Base-by-base conservation (phyloP, 2,797 vertebrate genomes). In the Onychomys leucogaster region DNA sequence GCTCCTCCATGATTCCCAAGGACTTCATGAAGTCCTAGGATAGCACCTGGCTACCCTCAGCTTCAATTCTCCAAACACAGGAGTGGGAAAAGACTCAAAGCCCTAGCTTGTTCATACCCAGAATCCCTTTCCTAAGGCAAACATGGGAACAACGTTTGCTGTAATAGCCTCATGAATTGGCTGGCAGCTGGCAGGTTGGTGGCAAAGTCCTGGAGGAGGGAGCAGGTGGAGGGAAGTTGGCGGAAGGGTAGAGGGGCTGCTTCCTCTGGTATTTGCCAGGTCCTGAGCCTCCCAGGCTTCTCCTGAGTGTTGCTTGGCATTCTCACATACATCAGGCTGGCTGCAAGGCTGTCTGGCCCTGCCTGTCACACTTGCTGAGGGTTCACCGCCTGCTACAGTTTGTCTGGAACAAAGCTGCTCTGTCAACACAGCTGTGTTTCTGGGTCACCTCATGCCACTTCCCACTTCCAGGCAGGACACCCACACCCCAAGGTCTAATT, bases 91-190 rank as follows among this genome's bases (percentile, higher is more conserved):
- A 93, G 77, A 61, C 89, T 63, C 46, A 57, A 84, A 94, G 52
- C 37, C 67, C 85, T 41, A 67, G 57, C 95, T 80, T 81, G 43
- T 77, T 92, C 21, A 0, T 55, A 80, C 59, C 82, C 46, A 96
- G 73, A 94, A 96, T 89, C 73, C 90, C 94, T 97, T 94, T 97
- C 97, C 96, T 97, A 97, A 97, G 98, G 98, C 97, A 95, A 97
- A 97, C 97, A 97, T 46, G 95, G 97, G 97, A 94, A 92, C 97
- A 94, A 92, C 97, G 97, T 98, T 96, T 89, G 97, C 98, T 83
- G 80, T 96, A 97, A 97, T 96, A 98, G 97, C 91, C 97, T 98
- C 96, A 91, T 78, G 94, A 87, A 83, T 23, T 49, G 46, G 77
- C 6, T 25, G 34, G 37, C 1, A 2, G 91, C 71, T 96, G 76